Percentiles rank a stretch among this genome's conserved stretches.
phyloP scores from a whole-genome alignment of 2,797 vertebrate genomes.

The Adelosebastes latens region DNA sequence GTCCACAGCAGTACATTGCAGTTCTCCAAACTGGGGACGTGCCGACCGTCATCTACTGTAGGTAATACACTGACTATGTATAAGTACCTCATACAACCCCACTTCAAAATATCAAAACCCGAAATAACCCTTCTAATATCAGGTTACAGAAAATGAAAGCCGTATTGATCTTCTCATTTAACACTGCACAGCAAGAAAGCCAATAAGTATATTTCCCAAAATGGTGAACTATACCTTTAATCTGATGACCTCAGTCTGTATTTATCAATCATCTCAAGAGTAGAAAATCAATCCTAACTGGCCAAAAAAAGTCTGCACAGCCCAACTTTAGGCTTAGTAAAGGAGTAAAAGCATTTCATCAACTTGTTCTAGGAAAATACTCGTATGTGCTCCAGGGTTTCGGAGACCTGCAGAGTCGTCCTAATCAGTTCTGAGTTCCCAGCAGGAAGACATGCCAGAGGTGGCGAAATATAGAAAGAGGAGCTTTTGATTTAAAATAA shows the following conservation, averaged over 20 bases:
- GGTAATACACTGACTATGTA: background rate
- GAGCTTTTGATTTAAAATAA: slow-evolving; percentile 19
- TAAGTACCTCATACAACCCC: background rate
- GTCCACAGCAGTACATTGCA: background rate
- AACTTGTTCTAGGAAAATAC: slow-evolving; percentile 24
- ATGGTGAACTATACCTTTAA: background rate
- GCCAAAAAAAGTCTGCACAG: background rate
- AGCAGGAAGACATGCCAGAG: slow-evolving; percentile 1
- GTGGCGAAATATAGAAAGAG: background rate
- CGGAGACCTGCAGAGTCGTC: background rate
- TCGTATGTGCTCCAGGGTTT: background rate
- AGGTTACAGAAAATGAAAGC: background rate
- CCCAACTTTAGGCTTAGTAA: background rate
- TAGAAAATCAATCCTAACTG: background rate
- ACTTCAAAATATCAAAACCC: too few species aligned
- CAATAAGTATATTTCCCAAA: background rate
- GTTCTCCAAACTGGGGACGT: too few species aligned
- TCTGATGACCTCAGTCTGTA: background rate
- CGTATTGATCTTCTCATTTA: background rate
- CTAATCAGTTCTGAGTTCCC: slow-evolving; percentile 8
- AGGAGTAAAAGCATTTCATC: slow-evolving; percentile 16
- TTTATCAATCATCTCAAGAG: slow-evolving; percentile 6
- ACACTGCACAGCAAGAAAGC: background rate
- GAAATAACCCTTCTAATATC: background rate
- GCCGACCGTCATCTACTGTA: background rate